Evolutionary conservation across 1,140 invertebrate genomes (phyloP).

Genomic region (Drosophila ogumai): DNA sequence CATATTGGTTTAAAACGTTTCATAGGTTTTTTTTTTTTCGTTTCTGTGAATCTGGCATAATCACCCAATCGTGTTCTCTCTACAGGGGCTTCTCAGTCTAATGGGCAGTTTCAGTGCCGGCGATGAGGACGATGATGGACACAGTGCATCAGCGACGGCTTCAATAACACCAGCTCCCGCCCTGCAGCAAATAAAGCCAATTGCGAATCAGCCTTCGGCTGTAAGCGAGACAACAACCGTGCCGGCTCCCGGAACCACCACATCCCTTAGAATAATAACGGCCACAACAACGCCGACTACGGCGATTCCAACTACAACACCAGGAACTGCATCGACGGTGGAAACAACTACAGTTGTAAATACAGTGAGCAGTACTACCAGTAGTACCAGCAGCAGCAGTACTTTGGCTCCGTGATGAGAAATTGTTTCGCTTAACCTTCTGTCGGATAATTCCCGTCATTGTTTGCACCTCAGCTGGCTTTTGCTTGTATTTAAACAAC

Average conservation of each 20-base stretch:
- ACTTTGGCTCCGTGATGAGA: conserved; percentile 11
- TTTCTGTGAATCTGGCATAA: neutral
- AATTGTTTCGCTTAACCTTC: conserved; percentile 17
- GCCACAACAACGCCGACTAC: neutral
- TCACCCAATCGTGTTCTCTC: conserved; percentile 7
- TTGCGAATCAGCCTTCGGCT: conserved; percentile 11
- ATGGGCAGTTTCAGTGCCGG: conserved; percentile 32
- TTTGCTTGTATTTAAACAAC: conserved; percentile 14
- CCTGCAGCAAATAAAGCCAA: conserved; percentile 44
- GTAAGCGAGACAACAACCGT: conserved; percentile 18
- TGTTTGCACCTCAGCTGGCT: conserved; percentile 23
- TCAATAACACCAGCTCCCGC: conserved; percentile 8
- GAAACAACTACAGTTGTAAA: conserved; percentile 9
- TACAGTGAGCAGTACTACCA: neutral
- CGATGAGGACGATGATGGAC: conserved; percentile 8
- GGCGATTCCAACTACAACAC: conserved; percentile 5
- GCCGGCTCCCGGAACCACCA: neutral
- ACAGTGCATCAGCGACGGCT: conserved; percentile 10
- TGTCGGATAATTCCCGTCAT: conserved; percentile 9
- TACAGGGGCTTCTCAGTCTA: conserved; percentile 41
- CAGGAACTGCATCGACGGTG: conserved; percentile 2
- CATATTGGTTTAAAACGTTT: neutral
- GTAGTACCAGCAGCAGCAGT: neutral
- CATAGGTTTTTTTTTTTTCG: conserved; percentile 2
- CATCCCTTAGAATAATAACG: conserved; percentile 10